Percentiles rank a stretch among this genome's conserved stretches.
phyloP scores from a whole-genome alignment of 2,113 vertebrate species.

The Coregonus clupeaformis region DNA sequence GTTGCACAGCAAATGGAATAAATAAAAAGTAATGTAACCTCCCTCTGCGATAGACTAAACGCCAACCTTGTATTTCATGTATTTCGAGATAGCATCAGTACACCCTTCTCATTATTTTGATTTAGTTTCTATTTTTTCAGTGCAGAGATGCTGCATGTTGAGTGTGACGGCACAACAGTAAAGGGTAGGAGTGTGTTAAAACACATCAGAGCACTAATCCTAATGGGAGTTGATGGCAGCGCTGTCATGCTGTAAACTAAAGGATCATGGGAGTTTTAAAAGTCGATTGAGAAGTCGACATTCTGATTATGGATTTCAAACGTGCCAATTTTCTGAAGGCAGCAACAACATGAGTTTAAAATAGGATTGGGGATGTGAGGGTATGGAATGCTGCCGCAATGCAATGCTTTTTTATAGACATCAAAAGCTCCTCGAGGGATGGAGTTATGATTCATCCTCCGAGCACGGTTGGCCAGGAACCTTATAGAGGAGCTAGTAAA shows the following conservation, averaged over 20 bases:
- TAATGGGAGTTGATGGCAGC: slow-evolving; percentile 67
- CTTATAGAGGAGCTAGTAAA: slow-evolving; percentile 12
- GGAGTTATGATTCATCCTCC: slow-evolving; percentile 37
- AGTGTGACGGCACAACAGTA: slow-evolving; percentile 46
- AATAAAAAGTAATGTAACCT: slow-evolving; percentile 27
- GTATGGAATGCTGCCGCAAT: slow-evolving; percentile 17
- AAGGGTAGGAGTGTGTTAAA: slow-evolving; percentile 63
- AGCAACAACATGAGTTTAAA: slow-evolving; percentile 37
- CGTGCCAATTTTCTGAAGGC: slow-evolving; percentile 48
- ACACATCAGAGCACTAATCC: slow-evolving; percentile 68
- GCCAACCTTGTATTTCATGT: slow-evolving; percentile 47
- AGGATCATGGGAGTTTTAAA: slow-evolving; percentile 57
- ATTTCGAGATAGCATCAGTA: slow-evolving; percentile 26
- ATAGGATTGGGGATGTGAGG: slow-evolving; percentile 24
- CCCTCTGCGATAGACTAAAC: slow-evolving; percentile 21
- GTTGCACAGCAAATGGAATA: slow-evolving; percentile 43
- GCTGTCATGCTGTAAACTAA: slow-evolving; percentile 68
- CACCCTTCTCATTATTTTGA: slow-evolving; percentile 15
- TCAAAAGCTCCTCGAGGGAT: slow-evolving; percentile 27
- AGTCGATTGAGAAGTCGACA: slow-evolving; percentile 36
- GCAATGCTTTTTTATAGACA: slow-evolving; percentile 28
- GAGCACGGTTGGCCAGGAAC: slow-evolving; percentile 2
- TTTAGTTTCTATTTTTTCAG: slow-evolving; percentile 17
- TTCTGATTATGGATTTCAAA: slow-evolving; percentile 57
- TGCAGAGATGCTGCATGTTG: slow-evolving; percentile 46